These are phyloP conservation scores for Poeciliopsis infans DNA, from an alignment of 2,797 vertebrate species.

Conservation along the genomic window DNA sequence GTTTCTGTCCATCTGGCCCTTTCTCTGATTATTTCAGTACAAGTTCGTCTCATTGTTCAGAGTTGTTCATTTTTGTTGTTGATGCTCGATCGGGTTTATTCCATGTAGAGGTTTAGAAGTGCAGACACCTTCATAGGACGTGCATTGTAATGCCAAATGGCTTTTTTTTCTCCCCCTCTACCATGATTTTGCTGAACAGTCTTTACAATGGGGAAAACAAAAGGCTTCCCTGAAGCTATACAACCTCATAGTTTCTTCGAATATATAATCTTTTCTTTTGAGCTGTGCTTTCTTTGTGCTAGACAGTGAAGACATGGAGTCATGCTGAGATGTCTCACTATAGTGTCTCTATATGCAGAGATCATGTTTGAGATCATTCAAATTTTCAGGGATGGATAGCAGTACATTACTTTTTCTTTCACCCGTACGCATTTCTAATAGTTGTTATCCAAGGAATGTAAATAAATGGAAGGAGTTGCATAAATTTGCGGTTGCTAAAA, in stretches of 20 bases:
- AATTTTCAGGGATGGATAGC: not conserved
- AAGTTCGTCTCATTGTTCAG: not conserved
- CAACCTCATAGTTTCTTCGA: slow-evolving; percentile 9
- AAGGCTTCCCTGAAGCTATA: slow-evolving; percentile 14
- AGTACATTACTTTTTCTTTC: not conserved
- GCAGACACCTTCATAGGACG: not conserved
- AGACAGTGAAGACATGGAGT: slow-evolving; percentile 1
- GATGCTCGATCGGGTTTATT: not conserved
- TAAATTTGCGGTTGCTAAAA: not conserved
- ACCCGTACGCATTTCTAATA: not conserved
- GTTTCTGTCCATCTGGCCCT: not conserved
- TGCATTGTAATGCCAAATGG: not conserved
- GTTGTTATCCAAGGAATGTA: not conserved
- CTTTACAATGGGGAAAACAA: slow-evolving; percentile 1
- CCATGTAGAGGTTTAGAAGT: not conserved
- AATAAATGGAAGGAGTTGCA: not conserved
- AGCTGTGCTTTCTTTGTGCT: not conserved
- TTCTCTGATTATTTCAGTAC: not conserved
- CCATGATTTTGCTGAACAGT: slow-evolving; percentile 7
- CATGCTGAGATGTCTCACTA: not conserved
- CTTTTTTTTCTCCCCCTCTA: not conserved
- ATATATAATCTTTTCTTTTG: slow-evolving; percentile 6
- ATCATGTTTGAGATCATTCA: not conserved
- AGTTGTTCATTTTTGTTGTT: not conserved
- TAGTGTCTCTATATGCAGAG: not conserved